phyloP scores from a whole-genome alignment of 1,140 invertebrate species.

The Neelides sp. region DNA sequence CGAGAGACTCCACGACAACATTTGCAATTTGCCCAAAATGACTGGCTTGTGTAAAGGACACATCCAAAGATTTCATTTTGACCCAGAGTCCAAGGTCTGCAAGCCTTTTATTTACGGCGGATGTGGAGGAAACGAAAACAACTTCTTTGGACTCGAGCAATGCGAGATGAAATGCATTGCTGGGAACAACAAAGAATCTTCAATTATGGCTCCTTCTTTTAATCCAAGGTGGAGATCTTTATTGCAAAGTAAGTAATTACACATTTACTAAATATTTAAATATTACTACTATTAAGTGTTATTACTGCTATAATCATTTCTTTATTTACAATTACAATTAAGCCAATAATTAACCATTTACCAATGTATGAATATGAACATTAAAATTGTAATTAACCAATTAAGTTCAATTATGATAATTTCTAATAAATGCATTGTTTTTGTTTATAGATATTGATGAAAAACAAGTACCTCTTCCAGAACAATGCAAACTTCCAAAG shows the following conservation, averaged over 20 bases:
- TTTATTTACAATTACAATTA: background rate
- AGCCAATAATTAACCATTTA: background rate
- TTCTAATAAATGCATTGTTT: too few species aligned
- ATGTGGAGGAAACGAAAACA: constrained; percentile 36
- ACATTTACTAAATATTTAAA: background rate
- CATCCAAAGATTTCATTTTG: constrained; percentile 17
- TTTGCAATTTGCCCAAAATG: constrained; percentile 9
- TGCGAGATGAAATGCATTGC: constrained; percentile 32
- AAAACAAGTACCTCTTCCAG: too few species aligned
- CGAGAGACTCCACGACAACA: background rate
- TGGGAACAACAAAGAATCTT: background rate
- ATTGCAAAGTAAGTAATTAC: background rate
- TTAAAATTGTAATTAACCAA: too few species aligned
- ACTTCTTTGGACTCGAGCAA: constrained; percentile 31
- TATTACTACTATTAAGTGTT: background rate
- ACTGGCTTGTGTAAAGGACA: constrained; percentile 17
- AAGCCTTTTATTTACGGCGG: constrained; percentile 33
- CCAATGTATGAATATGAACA: background rate
- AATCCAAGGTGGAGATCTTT: background rate
- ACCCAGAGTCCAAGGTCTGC: constrained; percentile 8
- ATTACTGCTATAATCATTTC: background rate
- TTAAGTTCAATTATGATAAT: too few species aligned
- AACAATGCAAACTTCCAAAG: constrained; percentile 44
- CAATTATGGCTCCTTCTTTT: background rate
- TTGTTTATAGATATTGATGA: too few species aligned